A percentile compares a stretch with the other conserved stretches of the same genome.
phyloP scores from a whole-genome alignment of 2,888 invertebrate species.

The Deroplatys truncata region DNA sequence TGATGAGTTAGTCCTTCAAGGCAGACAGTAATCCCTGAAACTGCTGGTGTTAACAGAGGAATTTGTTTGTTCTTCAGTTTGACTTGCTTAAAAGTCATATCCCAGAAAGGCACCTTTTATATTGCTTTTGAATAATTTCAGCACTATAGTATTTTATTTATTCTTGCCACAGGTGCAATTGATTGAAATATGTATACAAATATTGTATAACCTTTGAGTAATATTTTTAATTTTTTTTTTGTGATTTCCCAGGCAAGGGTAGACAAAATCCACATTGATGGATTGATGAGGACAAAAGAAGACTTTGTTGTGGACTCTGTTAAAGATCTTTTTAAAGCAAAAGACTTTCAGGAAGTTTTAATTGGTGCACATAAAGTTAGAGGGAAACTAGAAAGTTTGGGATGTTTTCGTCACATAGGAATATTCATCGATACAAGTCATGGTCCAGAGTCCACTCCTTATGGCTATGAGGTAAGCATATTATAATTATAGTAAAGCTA shows the following conservation, averaged over 20 bases:
- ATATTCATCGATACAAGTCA: constrained; percentile 85
- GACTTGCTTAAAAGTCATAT: too few relatives aligned
- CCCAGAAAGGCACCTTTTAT: too few relatives aligned
- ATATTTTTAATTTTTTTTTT: background rate
- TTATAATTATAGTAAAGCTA: background rate
- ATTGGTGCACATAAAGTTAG: constrained; percentile 57
- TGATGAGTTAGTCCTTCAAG: too few relatives aligned
- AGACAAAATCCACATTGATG: constrained; percentile 80
- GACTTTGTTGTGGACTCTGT: constrained; percentile 79
- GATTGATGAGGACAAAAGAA: constrained; percentile 80
- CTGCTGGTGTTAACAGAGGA: too few relatives aligned
- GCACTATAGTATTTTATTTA: too few relatives aligned
- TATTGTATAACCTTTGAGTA: background rate
- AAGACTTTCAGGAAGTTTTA: constrained; percentile 79
- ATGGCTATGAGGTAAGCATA: constrained; percentile 68
- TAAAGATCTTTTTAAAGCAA: constrained; percentile 75
- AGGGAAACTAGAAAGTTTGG: constrained; percentile 72
- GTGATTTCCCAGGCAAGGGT: constrained; percentile 50
- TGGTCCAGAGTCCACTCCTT: constrained; percentile 68
- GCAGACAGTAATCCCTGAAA: too few relatives aligned
- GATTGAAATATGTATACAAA: too few relatives aligned
- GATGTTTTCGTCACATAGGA: constrained; percentile 83
- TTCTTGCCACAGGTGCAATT: too few relatives aligned
- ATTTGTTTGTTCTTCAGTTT: too few relatives aligned
- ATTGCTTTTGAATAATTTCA: too few relatives aligned